A percentile compares a stretch with the other conserved stretches of the same genome.
Conservation (phyloP, 1,140 invertebrate genomes). For the Ceratosolen fusciceps region DNA sequence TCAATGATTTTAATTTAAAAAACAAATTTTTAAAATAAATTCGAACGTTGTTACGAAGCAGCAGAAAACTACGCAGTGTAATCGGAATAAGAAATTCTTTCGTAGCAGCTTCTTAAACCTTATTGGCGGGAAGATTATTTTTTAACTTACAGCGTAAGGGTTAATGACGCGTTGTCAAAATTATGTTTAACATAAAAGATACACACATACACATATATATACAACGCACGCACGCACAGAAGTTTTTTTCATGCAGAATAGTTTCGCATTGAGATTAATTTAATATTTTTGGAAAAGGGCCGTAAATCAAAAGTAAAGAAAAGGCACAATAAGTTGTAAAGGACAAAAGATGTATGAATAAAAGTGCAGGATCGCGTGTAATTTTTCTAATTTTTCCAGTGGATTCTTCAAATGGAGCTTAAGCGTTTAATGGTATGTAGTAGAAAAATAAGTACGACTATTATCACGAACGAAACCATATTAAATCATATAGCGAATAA, state of each 20-base stretch:
- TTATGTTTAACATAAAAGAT: too few relatives aligned
- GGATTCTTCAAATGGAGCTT: too few relatives aligned
- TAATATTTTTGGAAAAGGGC: slow-evolving; percentile 2
- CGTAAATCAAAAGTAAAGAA: slow-evolving; percentile 13
- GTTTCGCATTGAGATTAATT: background rate
- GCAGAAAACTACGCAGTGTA: too few relatives aligned
- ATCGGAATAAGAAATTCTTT: slow-evolving; percentile 1
- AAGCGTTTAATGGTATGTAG: background rate
- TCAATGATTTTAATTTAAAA: too few relatives aligned
- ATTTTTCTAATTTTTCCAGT: background rate
- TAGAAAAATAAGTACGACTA: background rate
- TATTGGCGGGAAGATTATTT: too few relatives aligned
- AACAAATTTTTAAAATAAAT: too few relatives aligned
- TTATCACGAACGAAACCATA: background rate
- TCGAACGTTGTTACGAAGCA: too few relatives aligned
- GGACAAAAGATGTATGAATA: background rate
- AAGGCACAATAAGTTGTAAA: background rate
- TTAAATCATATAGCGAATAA: background rate
- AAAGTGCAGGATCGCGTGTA: background rate
- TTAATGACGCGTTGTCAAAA: too few relatives aligned
- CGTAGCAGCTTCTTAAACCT: slow-evolving; percentile 19
- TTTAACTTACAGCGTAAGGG: too few relatives aligned
- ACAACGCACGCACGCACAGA: too few relatives aligned
- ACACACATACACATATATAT: too few relatives aligned
- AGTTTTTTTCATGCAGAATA: background rate